Evolutionary conservation across 2,888 invertebrate genomes (phyloP).

Genomic region (Pinctada fucata): DNA sequence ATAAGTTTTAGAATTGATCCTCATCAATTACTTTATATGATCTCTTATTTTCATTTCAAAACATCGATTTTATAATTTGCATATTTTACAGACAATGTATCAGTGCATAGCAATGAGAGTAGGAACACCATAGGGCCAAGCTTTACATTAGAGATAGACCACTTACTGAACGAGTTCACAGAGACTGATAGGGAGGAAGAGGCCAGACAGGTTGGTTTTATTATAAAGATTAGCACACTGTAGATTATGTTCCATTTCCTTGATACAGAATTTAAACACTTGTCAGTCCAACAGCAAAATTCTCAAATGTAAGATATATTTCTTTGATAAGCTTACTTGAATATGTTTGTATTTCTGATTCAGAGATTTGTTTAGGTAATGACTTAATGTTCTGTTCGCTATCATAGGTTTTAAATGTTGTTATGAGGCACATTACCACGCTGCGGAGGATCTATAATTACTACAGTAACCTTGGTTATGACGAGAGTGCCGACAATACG

Average conservation of each 20-base stretch:
- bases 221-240: too few species aligned
- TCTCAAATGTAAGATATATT: too few species aligned
- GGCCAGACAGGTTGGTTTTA: constrained; percentile 64
- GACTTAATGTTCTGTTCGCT: background rate
- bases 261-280: too few species aligned
- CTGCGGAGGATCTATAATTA: constrained; percentile 73
- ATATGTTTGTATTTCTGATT: too few species aligned
- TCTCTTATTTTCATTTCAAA: too few species aligned
- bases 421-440: constrained; percentile 73
- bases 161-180: constrained; percentile 68
- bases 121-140: constrained; percentile 75
- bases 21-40: too few species aligned
- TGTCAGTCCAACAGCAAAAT: too few species aligned
- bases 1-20: too few species aligned
- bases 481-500: constrained; percentile 76
- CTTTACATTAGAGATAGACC: constrained; percentile 75
- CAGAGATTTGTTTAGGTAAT: background rate
- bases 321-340: too few species aligned
- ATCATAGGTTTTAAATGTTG: constrained; percentile 70
- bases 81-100: constrained; percentile 66
- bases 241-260: too few species aligned
- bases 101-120: constrained; percentile 75
- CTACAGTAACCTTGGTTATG: constrained; percentile 74
- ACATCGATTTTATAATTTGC: too few species aligned
- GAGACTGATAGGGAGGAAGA: constrained; percentile 73